These are phyloP conservation scores for Astreopora myriophthalma DNA, from an alignment of 64 coral and sea anemone genomes.

Conservation along the genomic window DNA sequence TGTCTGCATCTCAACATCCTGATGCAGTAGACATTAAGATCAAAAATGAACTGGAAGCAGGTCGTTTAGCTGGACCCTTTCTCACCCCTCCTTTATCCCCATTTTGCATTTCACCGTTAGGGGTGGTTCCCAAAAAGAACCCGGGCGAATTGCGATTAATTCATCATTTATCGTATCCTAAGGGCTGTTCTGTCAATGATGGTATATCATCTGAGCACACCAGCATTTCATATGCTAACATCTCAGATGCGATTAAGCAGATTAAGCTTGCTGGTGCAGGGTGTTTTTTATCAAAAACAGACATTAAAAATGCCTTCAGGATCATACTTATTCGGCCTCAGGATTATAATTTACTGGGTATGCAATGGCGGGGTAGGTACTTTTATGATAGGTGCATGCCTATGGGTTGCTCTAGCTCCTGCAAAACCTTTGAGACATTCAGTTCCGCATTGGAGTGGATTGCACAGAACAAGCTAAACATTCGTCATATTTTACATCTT, in stretches of 20 bases:
- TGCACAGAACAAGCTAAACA: conserved; percentile 23
- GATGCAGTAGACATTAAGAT: not conserved
- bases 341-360: conserved; percentile 18
- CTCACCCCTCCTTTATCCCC: not conserved
- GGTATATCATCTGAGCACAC: not conserved
- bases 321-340: conserved; percentile 15
- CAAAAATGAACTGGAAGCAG: not conserved
- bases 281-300: conserved; percentile 17
- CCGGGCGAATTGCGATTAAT: conserved; percentile 45
- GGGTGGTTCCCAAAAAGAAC: not conserved
- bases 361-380: not conserved
- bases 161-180: conserved; percentile 42
- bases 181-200: conserved; percentile 21
- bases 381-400: conserved; percentile 41
- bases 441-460: conserved; percentile 44
- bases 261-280: not conserved
- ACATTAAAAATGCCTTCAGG: conserved; percentile 32
- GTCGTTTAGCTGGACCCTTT: not conserved
- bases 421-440: conserved; percentile 37
- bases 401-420: conserved; percentile 41
- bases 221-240: not conserved
- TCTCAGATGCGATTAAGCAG: not conserved
- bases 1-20: not conserved
- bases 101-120: not conserved
- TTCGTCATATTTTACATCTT: conserved; percentile 25